Evolutionary conservation across 2,797 vertebrate species (phyloP), one percentile per base, ranked within the genome.

Genomic region (Sebastes matsubarae): DNA sequence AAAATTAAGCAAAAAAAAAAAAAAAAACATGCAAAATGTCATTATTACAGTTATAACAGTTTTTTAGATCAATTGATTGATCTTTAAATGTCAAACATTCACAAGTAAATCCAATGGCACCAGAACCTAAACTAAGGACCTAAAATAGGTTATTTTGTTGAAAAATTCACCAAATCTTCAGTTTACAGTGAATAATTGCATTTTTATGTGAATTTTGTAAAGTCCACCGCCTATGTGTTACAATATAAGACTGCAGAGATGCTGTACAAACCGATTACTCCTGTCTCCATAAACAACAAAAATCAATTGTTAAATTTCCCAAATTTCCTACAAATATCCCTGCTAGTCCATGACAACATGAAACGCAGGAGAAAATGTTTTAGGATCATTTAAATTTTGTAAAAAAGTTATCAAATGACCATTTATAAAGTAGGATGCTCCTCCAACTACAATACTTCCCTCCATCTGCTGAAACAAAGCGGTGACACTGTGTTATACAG

Each of bases 401-500:
- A 2, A 6, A 25, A 38, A 54, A 29, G 9, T 27, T 68, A 46
- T 71, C 3, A 52, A 65, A 57, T 13, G 18, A 12, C 2, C 2
- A 34, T 58, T 79, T 25, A 42, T 12, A 71, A 61, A 76, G 25
- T 46, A n/a, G 5, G 29, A 6, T 3, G 3, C 68, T 58, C 22
- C n/a, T 50, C 11, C n/a, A 46, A 78, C 11, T 52, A 27, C 50
- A 68, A 22, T 64, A 2, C 32, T 38, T 64, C 70, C n/a, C 13
- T 68, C 67, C 42, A 65, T 77, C 68, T 71, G 27, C 66, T 42
- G 2, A 83, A 74, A 83, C 20, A 70, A 70, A 79, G 52, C 38
- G 30, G 36, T 24, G 20, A 27, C 14, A 36, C 66, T 24, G 32
- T 64, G 25, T 13, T 66, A 36, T 36, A 36, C 34, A 36, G 34